Evolutionary conservation across 2,113 vertebrate species (phyloP), one percentile per base, ranked within the genome.

Genomic region (Oncorhynchus gorbuscha): DNA sequence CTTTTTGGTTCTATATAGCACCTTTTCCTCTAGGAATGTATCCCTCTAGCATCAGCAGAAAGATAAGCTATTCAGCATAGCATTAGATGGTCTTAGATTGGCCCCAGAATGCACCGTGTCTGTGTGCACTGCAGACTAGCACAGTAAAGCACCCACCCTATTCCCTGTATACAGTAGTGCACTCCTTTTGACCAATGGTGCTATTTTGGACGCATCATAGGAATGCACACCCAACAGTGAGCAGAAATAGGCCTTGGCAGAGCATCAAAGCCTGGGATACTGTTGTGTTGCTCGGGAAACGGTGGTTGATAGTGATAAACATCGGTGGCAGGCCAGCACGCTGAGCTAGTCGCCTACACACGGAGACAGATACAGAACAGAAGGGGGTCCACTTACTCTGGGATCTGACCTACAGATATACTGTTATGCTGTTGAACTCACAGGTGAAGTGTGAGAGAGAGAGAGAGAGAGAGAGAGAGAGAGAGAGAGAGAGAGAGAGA

Each of bases 191-290:
- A 51, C 49, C 14, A 51, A 51, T 51, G 14, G 14, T 55, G 51
- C 51, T 55, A 26, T 11, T 26, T 76, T 74, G 74, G 82, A 76
- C 76, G 78, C 66, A 69, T 39, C 77, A 73, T 73, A 78, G 80
- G 67, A 76, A 79, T 69, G 81, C 81, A 86, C 75, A 79, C 79
- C 86, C 86, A 84, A 79, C 85, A 85, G 85, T 84, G 79, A 84
- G 69, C 77, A 49, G 73, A 83, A 88, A 83, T 73, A 86, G 76
- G 72, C 79, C 76, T 65, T 87, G 88, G 88, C 84, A 77, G 14
- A 24, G 76, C 74, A 89, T 90, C 88, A 91, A 85, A 91, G 90
- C 75, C 76, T 84, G 84, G 62, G 81, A 81, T 81, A 83, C 75
- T 64, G 73, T 84, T 87, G 83, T 87, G 84, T 85, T 80, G 84